These are phyloP conservation scores for Danionella cerebrum DNA, from an alignment of 2,113 vertebrate genomes.

Conservation along the genomic window DNA sequence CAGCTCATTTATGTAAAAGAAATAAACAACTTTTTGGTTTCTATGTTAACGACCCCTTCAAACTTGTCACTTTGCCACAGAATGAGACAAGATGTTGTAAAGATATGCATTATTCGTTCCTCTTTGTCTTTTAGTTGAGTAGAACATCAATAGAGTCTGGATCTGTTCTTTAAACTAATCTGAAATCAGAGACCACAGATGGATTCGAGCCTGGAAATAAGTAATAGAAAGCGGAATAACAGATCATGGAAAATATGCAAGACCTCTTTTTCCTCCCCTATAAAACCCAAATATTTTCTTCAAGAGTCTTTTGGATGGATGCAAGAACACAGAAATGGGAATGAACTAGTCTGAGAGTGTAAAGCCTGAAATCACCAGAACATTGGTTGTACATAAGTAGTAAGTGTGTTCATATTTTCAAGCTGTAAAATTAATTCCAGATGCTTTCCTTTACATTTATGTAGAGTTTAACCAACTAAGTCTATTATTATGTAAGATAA, in stretches of 20 bases:
- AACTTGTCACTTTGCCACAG: not conserved
- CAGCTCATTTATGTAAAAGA: no score
- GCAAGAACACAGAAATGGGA: not conserved
- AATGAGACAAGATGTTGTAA: not conserved
- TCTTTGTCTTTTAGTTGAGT: not conserved
- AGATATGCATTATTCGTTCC: not conserved
- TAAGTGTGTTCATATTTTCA: no score
- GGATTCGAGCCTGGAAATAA: conserved; percentile 35
- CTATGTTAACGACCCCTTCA: no score
- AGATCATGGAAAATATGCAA: conserved; percentile 52
- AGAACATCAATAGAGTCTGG: not conserved
- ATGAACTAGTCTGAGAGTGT: not conserved
- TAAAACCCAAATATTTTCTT: conserved; percentile 34
- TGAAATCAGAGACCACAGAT: conserved; percentile 34
- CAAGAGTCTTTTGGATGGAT: not conserved
- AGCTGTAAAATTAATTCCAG: no score
- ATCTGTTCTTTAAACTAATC: conserved; percentile 23
- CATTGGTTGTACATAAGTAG: no score
- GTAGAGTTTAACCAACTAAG: no score
- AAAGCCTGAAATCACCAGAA: no score
- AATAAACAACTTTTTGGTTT: no score
- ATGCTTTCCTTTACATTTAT: no score
- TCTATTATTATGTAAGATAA: no score
- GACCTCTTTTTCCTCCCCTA: conserved; percentile 25
- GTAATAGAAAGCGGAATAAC: conserved; percentile 49